phyloP scores from a whole-genome alignment of 2,113 vertebrate species.

The Onychostruthus taczanowskii region DNA sequence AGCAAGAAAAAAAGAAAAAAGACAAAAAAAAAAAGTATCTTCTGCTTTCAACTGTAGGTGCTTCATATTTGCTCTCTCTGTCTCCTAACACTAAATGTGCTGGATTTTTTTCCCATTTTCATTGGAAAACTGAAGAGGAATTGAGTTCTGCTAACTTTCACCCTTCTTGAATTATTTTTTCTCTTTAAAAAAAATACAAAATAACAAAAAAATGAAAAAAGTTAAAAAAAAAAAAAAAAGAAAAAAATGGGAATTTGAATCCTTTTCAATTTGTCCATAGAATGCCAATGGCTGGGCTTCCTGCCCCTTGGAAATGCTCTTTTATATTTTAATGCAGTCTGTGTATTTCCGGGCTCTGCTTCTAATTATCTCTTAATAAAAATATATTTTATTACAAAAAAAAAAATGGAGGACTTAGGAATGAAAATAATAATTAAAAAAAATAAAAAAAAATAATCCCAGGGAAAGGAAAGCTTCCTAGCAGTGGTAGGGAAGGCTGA shows the following conservation, averaged over 20 bases:
- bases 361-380: constrained; percentile 77
- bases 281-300: constrained; percentile 34
- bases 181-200: not conserved
- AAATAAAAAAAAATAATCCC: constrained; percentile 10
- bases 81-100: constrained; percentile 76
- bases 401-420: constrained; percentile 53
- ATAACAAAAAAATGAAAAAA: not conserved
- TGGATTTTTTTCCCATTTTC: constrained; percentile 68
- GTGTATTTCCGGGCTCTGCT: constrained; percentile 74
- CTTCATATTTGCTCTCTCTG: constrained; percentile 74
- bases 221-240: not conserved
- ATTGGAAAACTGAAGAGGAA: constrained; percentile 66
- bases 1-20: constrained; percentile 52
- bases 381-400: constrained; percentile 79
- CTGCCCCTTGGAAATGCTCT: constrained; percentile 61
- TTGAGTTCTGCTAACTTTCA: constrained; percentile 65
- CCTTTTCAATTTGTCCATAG: constrained; percentile 63
- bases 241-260: constrained; percentile 46
- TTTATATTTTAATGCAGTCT: constrained; percentile 75
- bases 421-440: constrained; percentile 40
- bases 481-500: constrained; percentile 58
- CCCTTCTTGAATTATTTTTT: constrained; percentile 49
- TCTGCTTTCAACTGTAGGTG: constrained; percentile 76
- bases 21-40: constrained; percentile 20
- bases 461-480: constrained; percentile 46